Base-by-base conservation (phyloP, 1,140 invertebrate genomes). In the Drosophila kanapiae region DNA sequence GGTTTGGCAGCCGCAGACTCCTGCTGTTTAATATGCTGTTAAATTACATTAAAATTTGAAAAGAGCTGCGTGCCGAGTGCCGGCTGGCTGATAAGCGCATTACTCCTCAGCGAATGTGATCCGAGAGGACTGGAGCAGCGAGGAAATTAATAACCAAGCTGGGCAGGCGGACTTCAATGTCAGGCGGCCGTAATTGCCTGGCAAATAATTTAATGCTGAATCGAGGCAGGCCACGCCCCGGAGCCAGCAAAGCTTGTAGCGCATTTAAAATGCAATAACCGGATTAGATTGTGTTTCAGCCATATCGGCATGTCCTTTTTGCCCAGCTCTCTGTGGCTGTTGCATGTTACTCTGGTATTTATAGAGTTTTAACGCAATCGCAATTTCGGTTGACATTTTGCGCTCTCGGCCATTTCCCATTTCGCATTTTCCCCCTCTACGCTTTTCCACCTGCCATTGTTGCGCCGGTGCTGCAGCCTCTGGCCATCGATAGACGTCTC, bases 291-390 rank as follows among this genome's bases (percentile, higher is more conserved):
- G 85, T 90, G 84, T 82, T 85, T 70, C 78, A 82, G 85, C 78
- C 68, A 76, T 78, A 90, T 84, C 85, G 77, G 84, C 70, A 77
- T 90, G 85, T 78, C 74, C 85, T 71, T 62, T 62, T 72, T 18
- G 57, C 56, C 65, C 53, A 38, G 40, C 29, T 45, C 16, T 18
- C 45, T 57, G 63, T 63, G 53, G 33, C 53, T 85, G 84, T 72
- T 81, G 78, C 80, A 80, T 87, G 82, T 90, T 91, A 91, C 86
- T 91, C 75, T 91, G 74, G 82, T 91, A 91, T 91, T 91, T 91
- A 91, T 91, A 91, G 87, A 91, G 87, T 91, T 91, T 91, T 91
- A 91, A 91, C 87, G 82, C 87, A 91, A 91, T 91, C 87, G 80
- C 87, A 87, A 87, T 87, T 91, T 82, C 83, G 85, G 82, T 72